Evolutionary conservation across 1,140 invertebrate species (phyloP), one percentile per base, ranked within the genome.

Genomic region (Batillaria attramentaria): DNA sequence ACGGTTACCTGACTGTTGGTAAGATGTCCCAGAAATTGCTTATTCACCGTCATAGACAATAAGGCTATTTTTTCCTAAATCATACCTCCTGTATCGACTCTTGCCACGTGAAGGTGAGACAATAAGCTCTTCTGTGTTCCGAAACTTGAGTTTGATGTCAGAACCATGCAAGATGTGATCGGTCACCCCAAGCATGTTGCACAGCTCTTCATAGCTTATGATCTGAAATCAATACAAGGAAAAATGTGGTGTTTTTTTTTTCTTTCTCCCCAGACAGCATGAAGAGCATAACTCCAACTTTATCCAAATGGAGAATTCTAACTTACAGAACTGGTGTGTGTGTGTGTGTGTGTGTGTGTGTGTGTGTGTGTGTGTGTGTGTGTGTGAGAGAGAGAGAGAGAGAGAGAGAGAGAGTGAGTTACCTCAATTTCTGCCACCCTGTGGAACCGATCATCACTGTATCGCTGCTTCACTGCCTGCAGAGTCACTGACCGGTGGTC

Each of bases 401-500:
- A 66, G 62, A 66, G 62, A 66, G 62, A 31, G 24, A 57, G 24
- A 24, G n/a, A 13, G 13, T 62, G 6, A 10, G 31, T 72, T 80
- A 88, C 86, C 77, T 85, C 78, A 73, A 87, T 87, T 46, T 86
- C 83, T 72, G 85, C 85, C 65, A 90, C 86, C 80, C 77, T 83
- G 68, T 83, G 78, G 79, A 62, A 62, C n/a, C 87, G 87, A 42
- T 87, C 85, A 68, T 88, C 87, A n/a, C 81, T 79, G 75, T 88
- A 91, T 62, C 89, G 82, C 43, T 84, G 84, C 77, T 89, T 90
- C 18, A 91, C 88, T 8, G 89, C 88, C 72, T 89, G 86, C 60
- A 91, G 76, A 46, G 81, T 86, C 8, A 87, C 82, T 39, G 88
- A 85, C 74, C 89, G 66, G 54, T 89, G 87, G 43, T 91, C 89